Evolutionary conservation across 2,888 invertebrate genomes (phyloP), one percentile per base, ranked within the genome.

Genomic region (Cephus pulcher): DNA sequence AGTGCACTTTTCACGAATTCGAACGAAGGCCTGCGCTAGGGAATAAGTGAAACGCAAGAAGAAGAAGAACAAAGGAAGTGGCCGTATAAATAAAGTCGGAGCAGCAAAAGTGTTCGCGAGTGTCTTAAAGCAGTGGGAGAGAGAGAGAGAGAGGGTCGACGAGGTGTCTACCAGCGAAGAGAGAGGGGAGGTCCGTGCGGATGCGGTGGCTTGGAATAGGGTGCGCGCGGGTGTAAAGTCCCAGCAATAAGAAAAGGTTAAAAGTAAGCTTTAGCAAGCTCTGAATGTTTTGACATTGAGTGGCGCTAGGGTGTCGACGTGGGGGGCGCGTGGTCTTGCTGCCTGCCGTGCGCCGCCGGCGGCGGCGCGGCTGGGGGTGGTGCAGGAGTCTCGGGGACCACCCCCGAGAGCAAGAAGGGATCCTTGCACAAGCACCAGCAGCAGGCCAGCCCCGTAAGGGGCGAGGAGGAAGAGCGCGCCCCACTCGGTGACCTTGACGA

Each of bases 341-440:
- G 91, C 90, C 91, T 92, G 90, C 93, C 91, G 91, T 92, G 92
- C 92, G 92, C 91, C 92, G 93, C 93, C 93, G 93, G 91, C 90
- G 91, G 91, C 88, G 89, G 91, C 87, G 90, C 89, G 88, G 87
- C 85, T 84, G 90, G 90, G 88, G 90, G 89, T 88, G 89, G 85
- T 78, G 80, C 81, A 81, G 84, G 85, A 80, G 86, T 88, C 73
- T 94, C 94, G 89, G 94, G 94, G 86, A 93, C 94, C 74, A 94
- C 94, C 76, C 94, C 94, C 77, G 94, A 94, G 80, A 93, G 94
- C 84, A 94, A 94, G 81, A 92, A 82, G 81, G 80, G 86, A 91
- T 86, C 92, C 85, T 80, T 84, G 83, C 78, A 92, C 86, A 91
- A 92, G 87, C 88, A 90, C 82, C 82, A 84, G 81, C 84, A 86